Evolutionary conservation across 2,888 invertebrate genomes (phyloP), one percentile per base, ranked within the genome.

Genomic region (Rhaphigaster nebulosa): DNA sequence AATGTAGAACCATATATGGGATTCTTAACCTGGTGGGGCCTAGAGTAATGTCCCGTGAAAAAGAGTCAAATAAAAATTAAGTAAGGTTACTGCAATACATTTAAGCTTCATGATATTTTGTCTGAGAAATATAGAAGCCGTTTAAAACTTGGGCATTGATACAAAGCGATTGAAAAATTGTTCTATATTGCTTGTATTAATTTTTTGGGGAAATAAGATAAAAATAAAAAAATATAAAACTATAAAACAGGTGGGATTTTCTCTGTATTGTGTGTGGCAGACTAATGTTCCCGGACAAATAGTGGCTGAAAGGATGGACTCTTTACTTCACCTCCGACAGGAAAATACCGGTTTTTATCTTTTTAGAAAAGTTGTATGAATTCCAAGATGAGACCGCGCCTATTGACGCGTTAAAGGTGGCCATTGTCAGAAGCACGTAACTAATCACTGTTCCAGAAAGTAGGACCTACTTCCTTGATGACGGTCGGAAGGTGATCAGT

Each of bases 361-460:
- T 76, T 76, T 76, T 45, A 84, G 45, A 84, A 84, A 45, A 84
- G 41, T 84, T 50, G 84, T 84, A 84, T 84, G 84, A 45, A 84
- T 84, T 50, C 13, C 45, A 45, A 84, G 45, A 84, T 84, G 84
- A 84, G 84, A 84, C 45, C 41, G 45, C n/a, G 45, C 45, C 45
- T 84, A 45, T 84, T 84, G 84, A 84, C 26, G 84, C 45, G 34
- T 38, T 76, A 76, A 76, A 76, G 23, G 70, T 76, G 70, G 18
- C 84, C 84, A 84, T 84, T 84, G 84, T 84, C 45, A 84, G 84
- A 84, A 84, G 84, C 84, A 84, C 84, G 84, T 45, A 84, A 84
- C 84, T 84, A 84, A 84, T 84, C 84, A 84, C 45, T 84, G 84
- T 84, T 84, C 84, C 84, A 84, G 84, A 84, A 84, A 84, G 84